Conservation (phyloP, 2,797 vertebrate genomes). For the Otus scops region DNA sequence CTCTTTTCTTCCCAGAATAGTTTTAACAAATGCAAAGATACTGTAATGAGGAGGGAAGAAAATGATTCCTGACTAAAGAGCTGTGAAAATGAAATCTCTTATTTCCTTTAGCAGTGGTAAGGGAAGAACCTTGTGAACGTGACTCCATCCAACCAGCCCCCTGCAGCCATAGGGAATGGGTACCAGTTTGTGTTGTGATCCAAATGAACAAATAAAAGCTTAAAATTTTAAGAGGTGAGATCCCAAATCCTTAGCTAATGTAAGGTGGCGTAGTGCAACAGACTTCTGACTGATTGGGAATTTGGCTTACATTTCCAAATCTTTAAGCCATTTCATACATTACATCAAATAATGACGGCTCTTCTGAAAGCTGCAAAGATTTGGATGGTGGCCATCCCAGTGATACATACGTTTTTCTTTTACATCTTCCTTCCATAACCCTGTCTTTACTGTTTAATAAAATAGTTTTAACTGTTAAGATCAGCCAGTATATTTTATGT, state of each 20-base stretch:
- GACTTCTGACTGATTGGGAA: neutral
- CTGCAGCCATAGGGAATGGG: neutral
- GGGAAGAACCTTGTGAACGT: neutral
- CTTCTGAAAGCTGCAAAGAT: neutral
- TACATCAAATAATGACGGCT: neutral
- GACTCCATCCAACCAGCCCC: neutral
- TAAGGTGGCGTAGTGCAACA: neutral
- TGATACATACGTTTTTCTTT: neutral
- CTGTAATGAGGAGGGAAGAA: neutral
- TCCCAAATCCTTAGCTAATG: neutral
- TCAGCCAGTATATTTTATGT: neutral
- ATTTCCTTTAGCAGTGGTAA: neutral
- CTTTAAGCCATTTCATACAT: neutral
- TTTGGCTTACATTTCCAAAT: neutral
- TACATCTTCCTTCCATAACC: neutral
- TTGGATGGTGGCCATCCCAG: neutral
- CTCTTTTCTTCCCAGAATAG: neutral
- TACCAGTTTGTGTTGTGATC: neutral
- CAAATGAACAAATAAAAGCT: neutral
- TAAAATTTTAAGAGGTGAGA: neutral
- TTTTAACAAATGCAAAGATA: neutral
- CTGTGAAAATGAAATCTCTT: neutral
- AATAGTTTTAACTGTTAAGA: neutral
- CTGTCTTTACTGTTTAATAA: neutral
- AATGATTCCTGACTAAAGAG: neutral